Conservation (phyloP, 2,797 vertebrate genomes). For the Dipus sagitta region DNA sequence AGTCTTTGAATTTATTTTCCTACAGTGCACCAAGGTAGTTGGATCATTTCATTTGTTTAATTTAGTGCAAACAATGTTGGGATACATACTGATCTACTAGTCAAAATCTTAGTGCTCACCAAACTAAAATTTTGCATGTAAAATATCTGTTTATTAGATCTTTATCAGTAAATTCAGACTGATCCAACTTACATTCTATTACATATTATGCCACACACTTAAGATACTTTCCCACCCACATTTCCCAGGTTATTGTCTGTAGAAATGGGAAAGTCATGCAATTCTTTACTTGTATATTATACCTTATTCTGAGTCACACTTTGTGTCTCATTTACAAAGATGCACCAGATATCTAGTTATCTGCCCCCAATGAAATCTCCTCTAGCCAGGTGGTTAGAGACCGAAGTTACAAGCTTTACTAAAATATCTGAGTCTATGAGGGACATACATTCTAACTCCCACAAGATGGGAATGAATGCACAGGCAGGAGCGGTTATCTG, state of each 20-base stretch:
- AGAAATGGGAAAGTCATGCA: not conserved
- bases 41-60: not conserved
- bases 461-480: not conserved
- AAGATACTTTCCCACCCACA: not conserved
- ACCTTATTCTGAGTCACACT: not conserved
- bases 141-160: not conserved
- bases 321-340: not conserved
- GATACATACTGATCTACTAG: not conserved
- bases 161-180: not conserved
- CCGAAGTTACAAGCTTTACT: no score
- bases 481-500: not conserved
- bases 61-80: not conserved
- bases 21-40: not conserved
- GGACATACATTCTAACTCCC: no score
- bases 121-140: not conserved
- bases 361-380: no score
- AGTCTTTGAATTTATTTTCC: not conserved
- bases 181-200: not conserved
- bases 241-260: not conserved
- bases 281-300: not conserved
- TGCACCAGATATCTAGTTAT: not conserved
- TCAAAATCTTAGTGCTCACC: not conserved
- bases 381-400: no score
- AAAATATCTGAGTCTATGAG: no score
- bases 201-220: not conserved